Base-by-base conservation (phyloP, 2,888 invertebrate genomes). In the Chloroclysta siterata region DNA sequence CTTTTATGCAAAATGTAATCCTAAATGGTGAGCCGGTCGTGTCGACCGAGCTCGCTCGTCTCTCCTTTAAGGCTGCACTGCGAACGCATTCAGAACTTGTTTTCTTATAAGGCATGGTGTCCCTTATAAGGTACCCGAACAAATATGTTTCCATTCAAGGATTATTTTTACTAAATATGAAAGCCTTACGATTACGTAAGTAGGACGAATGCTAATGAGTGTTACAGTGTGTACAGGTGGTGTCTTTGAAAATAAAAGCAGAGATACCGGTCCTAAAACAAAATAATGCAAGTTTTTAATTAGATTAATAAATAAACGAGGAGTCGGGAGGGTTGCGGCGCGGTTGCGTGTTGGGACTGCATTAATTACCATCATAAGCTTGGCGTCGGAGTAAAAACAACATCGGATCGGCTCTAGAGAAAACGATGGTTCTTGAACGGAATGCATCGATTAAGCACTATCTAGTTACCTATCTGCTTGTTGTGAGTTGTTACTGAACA, bases 31-130 rank as follows among this genome's bases (percentile, higher is more conserved):
- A 72, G 71, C 76, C 71, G 72, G 68, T 73, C 76, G 73, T 68
- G 74, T 46, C 11, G 46, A 69, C 66, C 72, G 73, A 70, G 70
- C 75, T 82, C 83, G 77, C 82, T 82, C 80, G 83, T 80, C 80
- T 76, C 84, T 81, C 81, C 82, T 75, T 81, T 83, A 80, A 84
- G 83, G 86, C 80, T 86, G 89, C 88, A 83, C 75, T 74, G 91
- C 91, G 91, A 91, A 88, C 85, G 81, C 77, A 82, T 85, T 86
- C 77, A 88, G 76, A 86, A 88, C 89, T 83, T 89, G 89, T 90
- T 90, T 87, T 87, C 90, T 80, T 90, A 85, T 89, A 90, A 85
- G 89, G 91, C 81, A 79, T 81, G 84, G 76, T 78, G 69, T 77
- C 86, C 72, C 88, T 73, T 89, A 77, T 81, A 89, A 77, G 88